Conservation (phyloP, 2,888 invertebrate genomes). For the Augiades crinisus region DNA sequence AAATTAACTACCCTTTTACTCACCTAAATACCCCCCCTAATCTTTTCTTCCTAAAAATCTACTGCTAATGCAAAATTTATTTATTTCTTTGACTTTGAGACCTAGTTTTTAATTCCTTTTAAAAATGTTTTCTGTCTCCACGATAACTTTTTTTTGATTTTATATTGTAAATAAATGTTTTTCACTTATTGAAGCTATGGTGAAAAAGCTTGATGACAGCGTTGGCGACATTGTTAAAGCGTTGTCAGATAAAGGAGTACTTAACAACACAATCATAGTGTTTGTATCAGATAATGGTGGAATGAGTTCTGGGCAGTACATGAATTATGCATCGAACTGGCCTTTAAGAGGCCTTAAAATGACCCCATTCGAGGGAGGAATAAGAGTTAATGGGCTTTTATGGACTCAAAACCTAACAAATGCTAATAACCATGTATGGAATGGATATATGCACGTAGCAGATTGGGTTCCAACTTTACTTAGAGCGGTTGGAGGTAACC, state of each 20-base stretch:
- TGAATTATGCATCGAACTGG: constrained; percentile 89
- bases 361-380: constrained; percentile 92
- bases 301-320: constrained; percentile 85
- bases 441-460: constrained; percentile 85
- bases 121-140: too few species aligned
- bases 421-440: constrained; percentile 63
- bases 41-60: too few species aligned
- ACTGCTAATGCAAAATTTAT: too few species aligned
- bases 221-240: constrained; percentile 89
- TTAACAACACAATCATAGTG: constrained; percentile 90
- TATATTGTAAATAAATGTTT: background rate
- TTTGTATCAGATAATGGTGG: constrained; percentile 96
- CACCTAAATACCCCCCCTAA: too few species aligned
- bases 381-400: constrained; percentile 86
- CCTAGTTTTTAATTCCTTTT: too few species aligned
- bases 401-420: constrained; percentile 77
- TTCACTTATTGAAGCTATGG: constrained; percentile 84
- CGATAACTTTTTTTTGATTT: background rate
- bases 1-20: too few species aligned
- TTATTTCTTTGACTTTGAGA: too few species aligned
- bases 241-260: constrained; percentile 83
- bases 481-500: constrained; percentile 47
- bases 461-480: constrained; percentile 92
- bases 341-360: constrained; percentile 89
- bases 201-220: constrained; percentile 91